Conservation (phyloP, 2,797 vertebrate species). For the Brachymystax lenok region DNA sequence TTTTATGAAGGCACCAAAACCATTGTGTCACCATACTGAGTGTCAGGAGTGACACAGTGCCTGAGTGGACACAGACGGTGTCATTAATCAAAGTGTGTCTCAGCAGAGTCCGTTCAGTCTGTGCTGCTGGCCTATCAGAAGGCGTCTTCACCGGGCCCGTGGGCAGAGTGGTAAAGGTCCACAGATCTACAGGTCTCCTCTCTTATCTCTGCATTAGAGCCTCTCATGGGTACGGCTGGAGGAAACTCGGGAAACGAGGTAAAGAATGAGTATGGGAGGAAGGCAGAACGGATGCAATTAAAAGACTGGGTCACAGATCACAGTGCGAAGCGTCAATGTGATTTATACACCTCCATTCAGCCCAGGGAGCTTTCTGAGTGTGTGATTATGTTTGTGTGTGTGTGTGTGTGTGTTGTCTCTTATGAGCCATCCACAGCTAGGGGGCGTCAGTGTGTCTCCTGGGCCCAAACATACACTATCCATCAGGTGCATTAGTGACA, state of each 20-base stretch:
- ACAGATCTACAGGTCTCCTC: conserved; percentile 37
- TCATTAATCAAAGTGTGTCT: conserved; percentile 4
- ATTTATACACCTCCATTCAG: conserved; percentile 71
- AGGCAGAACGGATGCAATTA: conserved; percentile 78
- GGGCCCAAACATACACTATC: neutral
- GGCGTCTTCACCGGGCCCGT: conserved; percentile 24
- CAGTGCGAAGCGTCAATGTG: conserved; percentile 66
- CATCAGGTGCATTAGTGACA: conserved; percentile 23
- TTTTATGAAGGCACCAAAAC: neutral
- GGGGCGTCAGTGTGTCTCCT: conserved; percentile 48
- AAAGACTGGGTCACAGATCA: conserved; percentile 77
- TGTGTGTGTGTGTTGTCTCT: conserved; percentile 24
- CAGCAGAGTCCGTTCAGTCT: neutral
- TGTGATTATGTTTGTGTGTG: neutral
- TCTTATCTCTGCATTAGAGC: conserved; percentile 66
- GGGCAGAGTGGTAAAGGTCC: conserved; percentile 29
- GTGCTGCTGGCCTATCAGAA: conserved; percentile 22
- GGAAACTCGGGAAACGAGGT: conserved; percentile 38
- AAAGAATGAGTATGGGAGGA: conserved; percentile 70
- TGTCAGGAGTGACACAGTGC: neutral
- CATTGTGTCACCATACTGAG: neutral
- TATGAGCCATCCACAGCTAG: conserved; percentile 48
- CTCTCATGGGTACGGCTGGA: conserved; percentile 56
- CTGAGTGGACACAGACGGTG: neutral
- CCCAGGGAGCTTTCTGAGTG: conserved; percentile 60